Evolutionary conservation across 1,140 invertebrate species (phyloP), one percentile per base, ranked within the genome.

Genomic region (Leptonema lineaticorne): DNA sequence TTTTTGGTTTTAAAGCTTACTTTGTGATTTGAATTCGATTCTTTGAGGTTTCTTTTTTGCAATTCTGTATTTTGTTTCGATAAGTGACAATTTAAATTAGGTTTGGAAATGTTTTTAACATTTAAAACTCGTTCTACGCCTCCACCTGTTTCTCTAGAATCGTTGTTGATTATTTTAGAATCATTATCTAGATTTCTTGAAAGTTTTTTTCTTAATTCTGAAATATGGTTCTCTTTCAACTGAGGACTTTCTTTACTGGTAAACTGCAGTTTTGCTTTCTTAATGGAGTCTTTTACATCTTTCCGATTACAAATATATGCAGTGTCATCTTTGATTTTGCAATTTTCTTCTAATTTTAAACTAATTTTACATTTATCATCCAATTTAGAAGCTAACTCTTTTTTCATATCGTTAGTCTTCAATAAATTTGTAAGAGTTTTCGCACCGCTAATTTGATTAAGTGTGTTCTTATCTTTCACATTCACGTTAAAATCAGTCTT

Each of bases 1-100:
- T 75, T 82, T 75, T 79, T 81, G 29, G 79, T 78, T 79, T 83
- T 83, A 73, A 83, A 83, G 69, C 81, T 83, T 5, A 82, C 77
- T 79, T 82, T 83, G 70, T 80, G 78, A 4, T 62, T 24, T 28
- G 59, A 24, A 64, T 72, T 78, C 75, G 70, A 77, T 74, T 57
- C 76, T 74, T 69, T 79, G 75, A 24, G 76, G 45, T 74, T 74
- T 78, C 75, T 77, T 41, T 9, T 11, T 11, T 14, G 11, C 37
- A 16, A 41, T 14, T 41, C 37, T 2, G 11, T 41, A 41, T 2
- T 41, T 11, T 41, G 37, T 11, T 79, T 73, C 76, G 76, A 20
- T 16, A 18, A 62, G 11, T 30, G 27, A 45, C 53, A 63, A 67
- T 26, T 26, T n/a, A n/a, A 2, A 11, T 16, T 41, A 16, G 2